Evolutionary conservation across 2,797 vertebrate genomes (phyloP).

Genomic region (Crypturellus tataupa): DNA sequence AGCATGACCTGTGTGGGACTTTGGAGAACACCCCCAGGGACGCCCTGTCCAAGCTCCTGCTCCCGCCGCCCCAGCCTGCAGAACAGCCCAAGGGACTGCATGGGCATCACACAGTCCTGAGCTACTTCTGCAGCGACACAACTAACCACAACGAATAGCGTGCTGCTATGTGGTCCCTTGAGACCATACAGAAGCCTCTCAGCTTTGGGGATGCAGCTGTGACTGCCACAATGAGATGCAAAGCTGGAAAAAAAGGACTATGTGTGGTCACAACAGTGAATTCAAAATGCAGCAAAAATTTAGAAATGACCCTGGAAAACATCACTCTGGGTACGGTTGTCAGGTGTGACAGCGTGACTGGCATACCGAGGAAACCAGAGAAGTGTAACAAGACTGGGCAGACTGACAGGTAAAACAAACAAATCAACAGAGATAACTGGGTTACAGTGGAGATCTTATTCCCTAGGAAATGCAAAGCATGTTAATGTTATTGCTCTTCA

Average conservation of each 20-base stretch:
- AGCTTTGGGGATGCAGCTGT: background rate
- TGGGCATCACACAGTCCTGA: background rate
- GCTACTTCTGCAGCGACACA: background rate
- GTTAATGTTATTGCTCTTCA: background rate
- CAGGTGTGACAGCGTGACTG: background rate
- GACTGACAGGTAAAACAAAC: background rate
- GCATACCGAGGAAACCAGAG: background rate
- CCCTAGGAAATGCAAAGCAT: background rate
- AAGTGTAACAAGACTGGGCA: background rate
- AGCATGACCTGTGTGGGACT: too few relatives aligned
- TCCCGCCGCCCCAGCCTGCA: too few relatives aligned
- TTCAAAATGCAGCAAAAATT: background rate
- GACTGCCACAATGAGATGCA: background rate
- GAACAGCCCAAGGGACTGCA: too few relatives aligned
- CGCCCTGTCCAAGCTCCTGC: too few relatives aligned
- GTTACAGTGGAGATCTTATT: background rate
- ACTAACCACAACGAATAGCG: fast-evolving
- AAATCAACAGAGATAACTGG: background rate
- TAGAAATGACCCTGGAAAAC: background rate
- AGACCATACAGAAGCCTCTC: background rate
- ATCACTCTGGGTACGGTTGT: background rate
- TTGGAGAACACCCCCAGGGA: too few relatives aligned
- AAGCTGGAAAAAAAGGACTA: background rate
- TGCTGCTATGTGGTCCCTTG: background rate
- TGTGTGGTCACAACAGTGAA: background rate